phyloP scores from a whole-genome alignment of 1,140 invertebrate genomes.

The Drosophila subobscura region DNA sequence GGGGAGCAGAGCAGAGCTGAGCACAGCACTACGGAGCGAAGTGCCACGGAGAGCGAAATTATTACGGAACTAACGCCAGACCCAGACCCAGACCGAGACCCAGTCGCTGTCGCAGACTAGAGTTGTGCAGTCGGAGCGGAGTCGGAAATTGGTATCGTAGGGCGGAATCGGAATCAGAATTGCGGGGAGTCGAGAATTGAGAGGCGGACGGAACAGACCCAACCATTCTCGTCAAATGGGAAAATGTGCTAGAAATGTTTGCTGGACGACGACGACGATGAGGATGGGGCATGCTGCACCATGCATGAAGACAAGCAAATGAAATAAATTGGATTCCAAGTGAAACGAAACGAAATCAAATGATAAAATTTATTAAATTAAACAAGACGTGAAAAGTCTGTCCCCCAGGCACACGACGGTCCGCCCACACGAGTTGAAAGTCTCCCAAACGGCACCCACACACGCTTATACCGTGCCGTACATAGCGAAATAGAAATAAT shows the following conservation, averaged over 20 bases:
- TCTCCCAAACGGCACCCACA: slow-evolving; percentile 26
- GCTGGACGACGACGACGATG: slow-evolving; percentile 19
- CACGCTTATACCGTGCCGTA: background rate
- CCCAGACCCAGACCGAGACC: slow-evolving; percentile 54
- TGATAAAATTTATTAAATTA: slow-evolving; percentile 77
- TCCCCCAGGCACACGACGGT: slow-evolving; percentile 8
- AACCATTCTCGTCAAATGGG: background rate
- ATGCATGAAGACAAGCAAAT: slow-evolving; percentile 31
- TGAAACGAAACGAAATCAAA: slow-evolving; percentile 50
- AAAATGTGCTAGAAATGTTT: slow-evolving; percentile 56
- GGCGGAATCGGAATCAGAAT: slow-evolving; percentile 40
- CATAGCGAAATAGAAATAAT: too few relatives aligned
- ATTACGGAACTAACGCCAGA: slow-evolving; percentile 63
- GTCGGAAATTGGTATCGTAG: slow-evolving; percentile 13
- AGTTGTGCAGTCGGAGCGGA: slow-evolving; percentile 38
- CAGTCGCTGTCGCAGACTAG: slow-evolving; percentile 40
- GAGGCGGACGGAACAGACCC: background rate
- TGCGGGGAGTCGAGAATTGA: slow-evolving; percentile 7
- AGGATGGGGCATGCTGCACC: slow-evolving; percentile 15
- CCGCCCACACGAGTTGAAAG: slow-evolving; percentile 62
- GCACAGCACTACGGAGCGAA: slow-evolving; percentile 30
- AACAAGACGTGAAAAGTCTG: slow-evolving; percentile 62
- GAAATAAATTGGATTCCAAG: slow-evolving; percentile 11
- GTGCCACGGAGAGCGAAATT: slow-evolving; percentile 53
- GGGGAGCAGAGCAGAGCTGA: slow-evolving; percentile 9